Evolutionary conservation across 1,140 invertebrate species (phyloP).

Genomic region (Danaus melanippus): DNA sequence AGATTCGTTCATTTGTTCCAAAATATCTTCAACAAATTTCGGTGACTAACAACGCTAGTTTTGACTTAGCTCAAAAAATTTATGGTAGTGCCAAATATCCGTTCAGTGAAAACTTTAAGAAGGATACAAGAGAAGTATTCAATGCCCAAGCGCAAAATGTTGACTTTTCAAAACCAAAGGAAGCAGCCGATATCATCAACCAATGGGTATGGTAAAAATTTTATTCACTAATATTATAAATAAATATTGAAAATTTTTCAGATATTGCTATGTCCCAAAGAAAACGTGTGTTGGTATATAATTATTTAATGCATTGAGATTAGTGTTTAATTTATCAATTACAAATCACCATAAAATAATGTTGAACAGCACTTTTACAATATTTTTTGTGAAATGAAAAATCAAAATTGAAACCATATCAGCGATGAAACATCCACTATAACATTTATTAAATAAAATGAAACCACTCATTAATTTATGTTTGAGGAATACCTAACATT

Average conservation of each 20-base stretch:
- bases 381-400: not conserved
- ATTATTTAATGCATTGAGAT: too few relatives aligned
- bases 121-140: not conserved
- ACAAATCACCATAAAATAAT: too few relatives aligned
- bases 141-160: not conserved
- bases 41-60: not conserved
- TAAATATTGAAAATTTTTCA: too few relatives aligned
- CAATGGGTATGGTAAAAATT: not conserved
- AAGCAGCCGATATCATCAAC: not conserved
- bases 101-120: constrained; percentile 1
- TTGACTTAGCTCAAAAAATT: not conserved
- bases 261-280: too few relatives aligned
- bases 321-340: too few relatives aligned
- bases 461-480: too few relatives aligned
- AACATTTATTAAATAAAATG: too few relatives aligned
- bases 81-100: not conserved
- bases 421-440: too few relatives aligned
- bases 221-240: too few relatives aligned
- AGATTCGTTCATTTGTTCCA: not conserved
- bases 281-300: too few relatives aligned
- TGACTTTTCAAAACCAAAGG: not conserved
- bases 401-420: too few relatives aligned
- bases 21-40: not conserved
- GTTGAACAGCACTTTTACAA: not conserved
- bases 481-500: too few relatives aligned